Conservation (phyloP, 64 coral and sea anemone genomes). For the Anthopleura sola region DNA sequence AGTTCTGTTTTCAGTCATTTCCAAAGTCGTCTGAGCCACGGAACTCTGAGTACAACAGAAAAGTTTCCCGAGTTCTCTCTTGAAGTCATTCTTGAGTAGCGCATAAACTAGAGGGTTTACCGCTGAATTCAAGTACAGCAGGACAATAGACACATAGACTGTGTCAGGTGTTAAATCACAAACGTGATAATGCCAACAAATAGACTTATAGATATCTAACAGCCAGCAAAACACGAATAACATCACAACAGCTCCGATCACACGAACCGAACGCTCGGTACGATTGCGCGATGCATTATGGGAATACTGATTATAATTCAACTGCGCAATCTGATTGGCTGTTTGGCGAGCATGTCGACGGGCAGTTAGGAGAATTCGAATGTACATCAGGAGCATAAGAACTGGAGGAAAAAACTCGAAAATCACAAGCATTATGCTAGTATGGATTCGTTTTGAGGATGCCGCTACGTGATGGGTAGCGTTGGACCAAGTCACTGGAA, state of each 20-base stretch:
- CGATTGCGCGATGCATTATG: background rate
- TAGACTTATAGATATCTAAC: constrained; percentile 26
- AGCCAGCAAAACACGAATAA: constrained; percentile 22
- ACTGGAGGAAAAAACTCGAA: constrained; percentile 37
- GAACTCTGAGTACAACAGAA: background rate
- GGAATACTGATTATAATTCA: constrained; percentile 13
- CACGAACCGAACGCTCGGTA: constrained; percentile 8
- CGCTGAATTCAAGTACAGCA: constrained; percentile 23
- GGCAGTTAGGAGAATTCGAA: constrained; percentile 3
- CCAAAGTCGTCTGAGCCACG: background rate
- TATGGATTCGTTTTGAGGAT: background rate
- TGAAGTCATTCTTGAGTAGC: constrained; percentile 22
- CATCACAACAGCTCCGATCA: constrained; percentile 11
- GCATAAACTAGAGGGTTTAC: constrained; percentile 36
- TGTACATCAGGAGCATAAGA: constrained; percentile 4
- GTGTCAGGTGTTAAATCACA: background rate
- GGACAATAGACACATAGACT: background rate
- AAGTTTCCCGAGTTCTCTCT: constrained; percentile 1
- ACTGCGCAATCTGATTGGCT: background rate
- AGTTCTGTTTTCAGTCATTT: background rate
- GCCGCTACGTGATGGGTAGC: background rate
- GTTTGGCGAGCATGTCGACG: constrained; percentile 10
- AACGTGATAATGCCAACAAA: constrained; percentile 10
- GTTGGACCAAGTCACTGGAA: background rate
- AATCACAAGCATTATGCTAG: background rate